phyloP scores from a whole-genome alignment of 2,888 invertebrate species.

The Cephus runcator region DNA sequence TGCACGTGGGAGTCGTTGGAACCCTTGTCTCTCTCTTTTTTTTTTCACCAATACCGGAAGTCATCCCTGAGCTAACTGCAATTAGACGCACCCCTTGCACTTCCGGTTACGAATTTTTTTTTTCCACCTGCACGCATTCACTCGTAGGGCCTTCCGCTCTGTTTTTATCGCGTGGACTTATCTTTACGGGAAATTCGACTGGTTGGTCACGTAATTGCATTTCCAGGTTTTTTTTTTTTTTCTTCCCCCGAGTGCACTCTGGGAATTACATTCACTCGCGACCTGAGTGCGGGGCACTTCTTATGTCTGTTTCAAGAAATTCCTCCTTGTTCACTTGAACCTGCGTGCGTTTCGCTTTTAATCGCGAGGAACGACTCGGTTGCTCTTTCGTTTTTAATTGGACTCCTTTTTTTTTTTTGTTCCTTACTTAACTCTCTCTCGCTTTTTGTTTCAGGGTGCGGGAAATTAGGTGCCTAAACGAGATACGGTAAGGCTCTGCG shows the following conservation, averaged over 20 bases:
- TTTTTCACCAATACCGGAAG: background rate
- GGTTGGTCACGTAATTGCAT: background rate
- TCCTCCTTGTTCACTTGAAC: background rate
- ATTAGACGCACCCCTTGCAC: conserved; percentile 5
- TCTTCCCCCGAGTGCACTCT: background rate
- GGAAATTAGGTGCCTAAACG: conserved; percentile 16
- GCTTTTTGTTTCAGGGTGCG: conserved; percentile 18
- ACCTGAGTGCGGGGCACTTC: background rate
- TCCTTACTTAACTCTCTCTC: background rate
- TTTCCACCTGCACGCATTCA: background rate
- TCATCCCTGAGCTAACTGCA: background rate
- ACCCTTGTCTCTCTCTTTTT: background rate
- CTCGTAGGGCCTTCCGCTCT: background rate
- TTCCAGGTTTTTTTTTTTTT: background rate
- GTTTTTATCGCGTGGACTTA: background rate
- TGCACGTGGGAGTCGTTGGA: background rate
- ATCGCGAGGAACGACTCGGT: no score
- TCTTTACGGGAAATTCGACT: conserved; percentile 3
- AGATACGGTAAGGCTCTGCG: conserved; percentile 4
- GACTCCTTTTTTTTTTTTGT: background rate
- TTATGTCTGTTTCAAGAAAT: background rate
- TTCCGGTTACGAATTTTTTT: conserved; percentile 8
- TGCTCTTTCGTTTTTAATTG: background rate
- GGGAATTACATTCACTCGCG: background rate
- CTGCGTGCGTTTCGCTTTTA: background rate